Evolutionary conservation across 2,797 vertebrate genomes (phyloP), one percentile per base, ranked within the genome.

Genomic region (Somateria mollissima): DNA sequence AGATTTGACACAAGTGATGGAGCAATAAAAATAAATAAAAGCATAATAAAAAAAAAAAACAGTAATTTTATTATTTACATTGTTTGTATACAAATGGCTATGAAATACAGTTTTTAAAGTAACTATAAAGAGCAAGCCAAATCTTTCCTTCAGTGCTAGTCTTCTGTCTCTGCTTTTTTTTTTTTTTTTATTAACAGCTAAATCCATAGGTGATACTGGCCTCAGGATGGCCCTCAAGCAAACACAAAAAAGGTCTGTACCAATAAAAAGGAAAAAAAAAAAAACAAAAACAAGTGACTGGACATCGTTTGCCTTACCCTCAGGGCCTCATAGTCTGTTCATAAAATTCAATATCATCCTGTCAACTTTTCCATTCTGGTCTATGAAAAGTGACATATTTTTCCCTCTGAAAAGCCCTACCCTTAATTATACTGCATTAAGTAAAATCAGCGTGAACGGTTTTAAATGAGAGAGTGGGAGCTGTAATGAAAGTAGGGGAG

Each of bases 401-500:
- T 84, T 73, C 43, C 21, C 13, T 53, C n/a, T 43, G 80, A 72
- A 87, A 85, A 85, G 13, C 13, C 21, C 41, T 81, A 73, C 49
- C 30, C 57, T 93, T 94, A 79, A 84, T 80, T 87, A 67, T 34
- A 72, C 24, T 77, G 37, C 85, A 75, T 80, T 96, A 95, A 96
- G 86, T 95, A 89, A 95, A 95, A 96, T 70, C 58, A 95, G n/a
- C 60, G 87, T 60, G 84, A 95, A 89, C 58, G 4, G 66, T 65
- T 93, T 91, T 89, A 61, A 82, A 10, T 75, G 74, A 87, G 64
- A 71, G 80, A 73, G 84, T 94, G 80, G 87, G 95, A 94, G 90
- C 89, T 94, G 88, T 95, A 96, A 95, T 90, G 78, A 84, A 95
- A 92, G 58, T 21, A 69, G 43, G 36, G 53, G 28, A 92, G 81